phyloP scores from a whole-genome alignment of 2,888 invertebrate species.

The Synanthedon formicaeformis region DNA sequence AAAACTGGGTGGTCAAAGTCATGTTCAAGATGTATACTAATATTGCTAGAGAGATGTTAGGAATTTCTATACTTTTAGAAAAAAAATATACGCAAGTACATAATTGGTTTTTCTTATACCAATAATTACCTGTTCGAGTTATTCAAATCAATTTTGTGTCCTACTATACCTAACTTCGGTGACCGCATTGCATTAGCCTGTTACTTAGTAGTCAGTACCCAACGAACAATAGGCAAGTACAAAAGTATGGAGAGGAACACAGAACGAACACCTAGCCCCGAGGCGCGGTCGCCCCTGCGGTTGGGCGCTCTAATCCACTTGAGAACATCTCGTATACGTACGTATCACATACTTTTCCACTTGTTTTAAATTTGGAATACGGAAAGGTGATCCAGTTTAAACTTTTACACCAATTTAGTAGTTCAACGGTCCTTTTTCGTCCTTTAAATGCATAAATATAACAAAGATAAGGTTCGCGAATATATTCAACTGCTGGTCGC shows the following conservation, averaged over 20 bases:
- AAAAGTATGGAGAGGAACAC: not conserved
- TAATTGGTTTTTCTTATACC: no score
- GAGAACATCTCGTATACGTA: constrained; percentile 21
- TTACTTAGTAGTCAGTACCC: no score
- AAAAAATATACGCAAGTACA: no score
- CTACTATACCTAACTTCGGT: no score
- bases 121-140: no score
- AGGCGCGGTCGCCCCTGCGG: constrained; percentile 41
- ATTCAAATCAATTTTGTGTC: no score
- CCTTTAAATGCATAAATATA: not conserved
- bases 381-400: constrained; percentile 59
- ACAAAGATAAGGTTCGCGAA: not conserved
- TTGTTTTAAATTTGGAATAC: constrained; percentile 53
- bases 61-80: no score
- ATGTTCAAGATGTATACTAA: no score
- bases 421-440: not conserved
- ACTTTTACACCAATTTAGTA: constrained; percentile 49
- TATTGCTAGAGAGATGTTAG: no score
- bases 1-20: no score
- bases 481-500: not conserved
- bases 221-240: no score
- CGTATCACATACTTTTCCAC: constrained; percentile 41
- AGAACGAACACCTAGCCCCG: constrained; percentile 16
- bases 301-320: constrained; percentile 54
- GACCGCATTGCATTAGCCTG: no score